These are phyloP conservation scores for Heliconius congener DNA, from an alignment of 1,140 invertebrate species.

Conservation along the genomic window DNA sequence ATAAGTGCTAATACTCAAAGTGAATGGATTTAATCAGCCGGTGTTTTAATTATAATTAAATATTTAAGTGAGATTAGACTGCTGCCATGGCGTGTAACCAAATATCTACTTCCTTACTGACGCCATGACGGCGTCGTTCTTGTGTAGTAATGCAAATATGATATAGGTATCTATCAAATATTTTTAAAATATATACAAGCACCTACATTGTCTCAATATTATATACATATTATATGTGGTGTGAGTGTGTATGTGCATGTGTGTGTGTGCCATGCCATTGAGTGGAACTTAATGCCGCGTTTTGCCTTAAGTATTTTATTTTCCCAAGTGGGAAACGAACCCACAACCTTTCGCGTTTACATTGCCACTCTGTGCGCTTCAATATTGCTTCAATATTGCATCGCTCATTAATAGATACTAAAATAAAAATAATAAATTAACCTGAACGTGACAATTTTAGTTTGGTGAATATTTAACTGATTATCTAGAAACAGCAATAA, in stretches of 20 bases:
- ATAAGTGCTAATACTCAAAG: no score
- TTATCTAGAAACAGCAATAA: slow-evolving; percentile 23
- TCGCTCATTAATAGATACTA: neutral
- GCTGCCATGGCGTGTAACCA: neutral
- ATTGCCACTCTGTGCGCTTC: no score
- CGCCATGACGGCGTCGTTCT: neutral
- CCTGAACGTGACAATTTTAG: neutral
- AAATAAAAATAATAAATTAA: slow-evolving; percentile 9
- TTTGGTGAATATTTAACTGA: slow-evolving; percentile 13
- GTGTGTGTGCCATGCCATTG: no score
- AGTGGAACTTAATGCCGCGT: no score
- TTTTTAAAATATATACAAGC: no score
- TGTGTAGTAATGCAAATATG: neutral
- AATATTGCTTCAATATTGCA: no score
- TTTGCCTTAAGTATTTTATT: no score
- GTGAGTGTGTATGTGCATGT: no score
- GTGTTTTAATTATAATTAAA: neutral
- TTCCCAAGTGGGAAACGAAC: no score
- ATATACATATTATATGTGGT: no score
- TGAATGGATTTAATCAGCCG: neutral
- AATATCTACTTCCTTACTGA: neutral
- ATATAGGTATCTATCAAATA: neutral
- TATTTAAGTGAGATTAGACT: neutral
- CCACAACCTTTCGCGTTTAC: no score
- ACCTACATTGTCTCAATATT: no score